phyloP scores from a whole-genome alignment of 1,140 invertebrate species.

The Marisa cornuarietis region DNA sequence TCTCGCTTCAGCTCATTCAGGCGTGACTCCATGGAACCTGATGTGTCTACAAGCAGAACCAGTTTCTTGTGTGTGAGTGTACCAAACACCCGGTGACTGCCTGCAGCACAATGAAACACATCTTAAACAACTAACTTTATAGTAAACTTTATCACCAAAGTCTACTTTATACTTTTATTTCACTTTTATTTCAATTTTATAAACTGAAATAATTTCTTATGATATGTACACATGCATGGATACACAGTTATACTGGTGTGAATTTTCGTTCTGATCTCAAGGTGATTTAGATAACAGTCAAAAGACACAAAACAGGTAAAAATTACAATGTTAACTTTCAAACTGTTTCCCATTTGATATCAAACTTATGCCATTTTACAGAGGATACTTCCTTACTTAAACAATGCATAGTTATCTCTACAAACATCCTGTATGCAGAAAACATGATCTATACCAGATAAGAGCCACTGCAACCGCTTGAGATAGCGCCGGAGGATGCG shows the following conservation, averaged over 20 bases:
- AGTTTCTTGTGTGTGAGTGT: conserved; percentile 62
- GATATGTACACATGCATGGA: no score
- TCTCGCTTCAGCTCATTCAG: conserved; percentile 66
- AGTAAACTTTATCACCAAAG: not conserved
- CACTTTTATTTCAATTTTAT: not conserved
- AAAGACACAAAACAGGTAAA: no score
- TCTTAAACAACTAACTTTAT: not conserved
- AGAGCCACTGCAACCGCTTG: conserved; percentile 64
- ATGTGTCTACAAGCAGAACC: conserved; percentile 64
- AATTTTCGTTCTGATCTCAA: no score
- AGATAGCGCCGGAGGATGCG: conserved; percentile 59
- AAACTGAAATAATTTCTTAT: not conserved
- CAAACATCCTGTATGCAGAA: no score
- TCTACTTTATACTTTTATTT: not conserved
- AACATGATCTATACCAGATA: conserved; percentile 55
- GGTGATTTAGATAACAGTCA: no score
- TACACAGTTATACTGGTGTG: no score
- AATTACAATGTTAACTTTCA: no score
- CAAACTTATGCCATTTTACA: no score
- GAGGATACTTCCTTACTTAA: no score
- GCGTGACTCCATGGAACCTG: conserved; percentile 65
- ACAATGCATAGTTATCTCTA: not conserved
- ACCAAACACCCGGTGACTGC: conserved; percentile 65
- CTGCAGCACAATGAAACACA: conserved; percentile 35
- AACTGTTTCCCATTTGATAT: no score